These are phyloP conservation scores for Brachionus rubens DNA, from an alignment of 1,140 invertebrate species.

Conservation along the genomic window DNA sequence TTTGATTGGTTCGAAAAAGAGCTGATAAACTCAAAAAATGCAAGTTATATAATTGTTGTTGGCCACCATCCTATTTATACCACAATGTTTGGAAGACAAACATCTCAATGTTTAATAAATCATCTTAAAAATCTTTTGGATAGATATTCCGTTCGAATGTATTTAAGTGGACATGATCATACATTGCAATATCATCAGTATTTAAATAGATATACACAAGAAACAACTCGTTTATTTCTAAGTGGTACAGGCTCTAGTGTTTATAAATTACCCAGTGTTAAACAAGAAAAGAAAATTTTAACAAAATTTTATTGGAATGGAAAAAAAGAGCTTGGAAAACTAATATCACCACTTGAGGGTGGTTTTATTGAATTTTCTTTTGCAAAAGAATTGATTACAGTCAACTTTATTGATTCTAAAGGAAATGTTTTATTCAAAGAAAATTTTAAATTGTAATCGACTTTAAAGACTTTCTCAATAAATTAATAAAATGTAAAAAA, in stretches of 20 bases:
- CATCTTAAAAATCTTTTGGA: neutral
- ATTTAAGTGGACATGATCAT: conserved; percentile 14
- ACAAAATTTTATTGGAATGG: neutral
- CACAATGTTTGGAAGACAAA: neutral
- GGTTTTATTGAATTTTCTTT: too few relatives aligned
- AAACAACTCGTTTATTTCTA: neutral
- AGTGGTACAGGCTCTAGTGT: neutral
- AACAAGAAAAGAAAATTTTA: neutral
- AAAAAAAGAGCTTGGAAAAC: too few relatives aligned
- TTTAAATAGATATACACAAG: neutral
- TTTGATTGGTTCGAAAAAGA: neutral
- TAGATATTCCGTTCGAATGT: neutral
- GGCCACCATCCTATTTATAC: conserved; percentile 14
- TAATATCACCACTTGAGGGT: too few relatives aligned
- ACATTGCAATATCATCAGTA: conserved; percentile 20
- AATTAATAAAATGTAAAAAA: too few relatives aligned
- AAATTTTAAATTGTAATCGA: too few relatives aligned
- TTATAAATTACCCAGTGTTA: neutral
- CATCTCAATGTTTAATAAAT: neutral
- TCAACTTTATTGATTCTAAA: too few relatives aligned
- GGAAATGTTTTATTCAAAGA: too few relatives aligned
- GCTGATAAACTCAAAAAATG: neutral
- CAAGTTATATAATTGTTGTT: neutral
- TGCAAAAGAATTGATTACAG: too few relatives aligned
- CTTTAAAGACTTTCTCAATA: too few relatives aligned